Evolutionary conservation across 2,888 invertebrate species (phyloP).

Genomic region (Drosophila antonietae): DNA sequence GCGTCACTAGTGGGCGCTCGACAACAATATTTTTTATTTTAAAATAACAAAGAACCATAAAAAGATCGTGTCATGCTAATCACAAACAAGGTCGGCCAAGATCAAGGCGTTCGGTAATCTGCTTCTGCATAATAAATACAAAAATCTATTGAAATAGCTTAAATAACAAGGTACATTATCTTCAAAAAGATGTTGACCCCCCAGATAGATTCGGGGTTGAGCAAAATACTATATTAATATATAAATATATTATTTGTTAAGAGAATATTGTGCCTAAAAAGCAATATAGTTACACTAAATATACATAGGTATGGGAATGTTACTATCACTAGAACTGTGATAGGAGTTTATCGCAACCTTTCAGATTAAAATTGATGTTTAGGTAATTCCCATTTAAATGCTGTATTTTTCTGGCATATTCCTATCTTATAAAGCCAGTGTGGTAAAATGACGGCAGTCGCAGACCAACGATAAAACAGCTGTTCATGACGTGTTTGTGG

Average conservation of each 20-base stretch:
- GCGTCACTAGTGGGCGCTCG: conserved; percentile 22
- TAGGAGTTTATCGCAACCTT: conserved; percentile 18
- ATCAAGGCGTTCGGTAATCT: conserved; percentile 71
- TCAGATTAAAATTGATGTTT: conserved; percentile 27
- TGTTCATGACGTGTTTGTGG: conserved; percentile 61
- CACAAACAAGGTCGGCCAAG: conserved; percentile 72
- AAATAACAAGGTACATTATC: conserved; percentile 71
- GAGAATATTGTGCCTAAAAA: neutral
- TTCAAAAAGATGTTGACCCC: conserved; percentile 67
- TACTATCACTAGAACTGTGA: neutral
- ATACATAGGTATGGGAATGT: neutral
- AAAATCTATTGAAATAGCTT: conserved; percentile 53
- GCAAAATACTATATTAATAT: conserved; percentile 13
- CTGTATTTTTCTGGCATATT: conserved; percentile 16
- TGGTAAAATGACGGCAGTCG: conserved; percentile 27
- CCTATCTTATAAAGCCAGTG: conserved; percentile 31
- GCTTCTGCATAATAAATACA: conserved; percentile 63
- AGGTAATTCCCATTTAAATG: neutral
- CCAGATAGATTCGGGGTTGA: conserved; percentile 24
- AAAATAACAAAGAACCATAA: conserved; percentile 44
- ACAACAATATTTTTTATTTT: conserved; percentile 38
- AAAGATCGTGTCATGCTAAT: conserved; percentile 61
- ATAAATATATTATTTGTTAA: neutral
- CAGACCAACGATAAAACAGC: conserved; percentile 46
- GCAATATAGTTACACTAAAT: neutral